Evolutionary conservation across 1,140 invertebrate genomes (phyloP), one percentile per base, ranked within the genome.

Genomic region (Andricus grossulariae): DNA sequence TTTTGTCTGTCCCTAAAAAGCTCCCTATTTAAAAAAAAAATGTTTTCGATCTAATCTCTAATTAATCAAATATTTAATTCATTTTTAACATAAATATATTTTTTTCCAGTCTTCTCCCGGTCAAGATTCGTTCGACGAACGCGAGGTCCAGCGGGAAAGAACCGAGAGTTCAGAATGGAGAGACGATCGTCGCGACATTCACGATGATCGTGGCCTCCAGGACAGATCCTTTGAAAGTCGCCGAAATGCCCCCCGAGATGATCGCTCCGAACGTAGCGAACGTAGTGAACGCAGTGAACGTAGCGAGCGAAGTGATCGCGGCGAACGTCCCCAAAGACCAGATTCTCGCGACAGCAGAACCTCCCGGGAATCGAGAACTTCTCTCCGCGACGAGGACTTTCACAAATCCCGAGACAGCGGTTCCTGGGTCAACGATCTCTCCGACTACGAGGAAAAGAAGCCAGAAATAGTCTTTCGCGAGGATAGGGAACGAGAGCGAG

Each of bases 331-430:
- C 0, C 92, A 93, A n/a, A 88, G 93, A 76, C 93, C 93, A 1
- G 94, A 94, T 82, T 93, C 93, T 60, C 91, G 93, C 15, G 93
- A 93, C 78, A 92, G 92, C 80, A 89, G 92, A 45, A 86, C 92
- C 1, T 93, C 93, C 1, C 87, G 93, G 50, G 93, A 93, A 66
- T 93, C 93, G 0, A 90, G 93, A 72, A 88, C 91, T 4, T 93
- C 93, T 0, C 71, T 90, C 3, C 90, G 91, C 16, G 91, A 91
- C 13, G 91, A 92, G 10, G 90, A 89, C 2, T 82, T 86, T 54
- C 88, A 91, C 71, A 91, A 90, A 66, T 78, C 88, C 16, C 85
- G 86, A 2, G 87, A 87, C 10, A 85, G 81, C 12, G 84, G 86
- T 45, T 92, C 92, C 0, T 93, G 93, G 93, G 90, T 89, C 0